Evolutionary conservation across 2,797 vertebrate genomes (phyloP), one percentile per base, ranked within the genome.

Genomic region (Onychomys leucogaster): DNA sequence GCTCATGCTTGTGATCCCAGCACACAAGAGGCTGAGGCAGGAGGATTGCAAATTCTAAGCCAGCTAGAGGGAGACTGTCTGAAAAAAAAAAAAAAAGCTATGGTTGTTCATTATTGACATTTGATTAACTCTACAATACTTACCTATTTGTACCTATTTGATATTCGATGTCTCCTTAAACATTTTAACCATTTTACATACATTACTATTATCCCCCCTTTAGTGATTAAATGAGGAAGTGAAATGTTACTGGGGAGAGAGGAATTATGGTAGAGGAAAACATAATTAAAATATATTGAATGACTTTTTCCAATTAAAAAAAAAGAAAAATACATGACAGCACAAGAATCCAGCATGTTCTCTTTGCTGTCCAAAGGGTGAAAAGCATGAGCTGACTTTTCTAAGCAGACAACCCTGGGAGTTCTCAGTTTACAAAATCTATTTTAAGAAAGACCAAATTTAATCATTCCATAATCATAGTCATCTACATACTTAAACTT

Each of bases 401-500:
- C 61, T 81, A 94, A 96, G 93, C 82, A 94, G 96, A 94, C 90
- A 97, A 95, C 46, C 17, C 43, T 91, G 63, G 73, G 37, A 61
- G 94, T 92, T 98, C 97, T 98, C 97, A 75, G 94, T 93, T 98
- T 98, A 97, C 97, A 97, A 96, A 97, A 93, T 89, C 96, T 98
- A 98, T 98, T 98, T 97, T 97, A 97, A 97, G 97, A 93, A 95
- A 97, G 95, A 98, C 95, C 94, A 95, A 86, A 98, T 97, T 97
- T 97, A 98, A 97, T 97, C 96, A 97, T 97, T 98, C 95, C 89
- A 97, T 93, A 92, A 93, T 96, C 94, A 96, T 80, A 93, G 81
- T 95, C 95, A 96, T 97, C 93, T 97, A 95, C 96, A 96, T 81
- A 96, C 91, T 97, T 97, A 97, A 96, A 96, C 97, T 84, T 96